Evolutionary conservation across 2,113 vertebrate genomes (phyloP).

Genomic region (Tupaia chinensis): DNA sequence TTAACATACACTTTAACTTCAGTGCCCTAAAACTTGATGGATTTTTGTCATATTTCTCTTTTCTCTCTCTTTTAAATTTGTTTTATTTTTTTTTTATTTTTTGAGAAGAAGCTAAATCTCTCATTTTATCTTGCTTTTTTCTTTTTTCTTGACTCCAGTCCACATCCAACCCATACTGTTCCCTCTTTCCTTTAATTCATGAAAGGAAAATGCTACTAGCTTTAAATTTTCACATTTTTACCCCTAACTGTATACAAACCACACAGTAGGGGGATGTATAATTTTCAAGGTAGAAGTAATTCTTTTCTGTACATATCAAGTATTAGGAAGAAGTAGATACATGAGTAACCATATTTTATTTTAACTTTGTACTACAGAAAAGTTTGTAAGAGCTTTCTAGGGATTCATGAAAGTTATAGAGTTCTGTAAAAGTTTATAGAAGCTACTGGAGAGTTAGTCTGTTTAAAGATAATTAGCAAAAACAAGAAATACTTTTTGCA

Average conservation of each 20-base stretch:
- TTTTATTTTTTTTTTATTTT: background rate
- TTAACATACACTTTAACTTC: background rate
- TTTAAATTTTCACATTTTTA: background rate
- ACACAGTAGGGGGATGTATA: background rate
- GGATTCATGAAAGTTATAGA: background rate
- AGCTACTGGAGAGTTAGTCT: background rate
- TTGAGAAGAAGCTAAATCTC: background rate
- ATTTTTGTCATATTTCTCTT: background rate
- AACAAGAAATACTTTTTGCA: background rate
- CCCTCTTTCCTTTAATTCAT: background rate
- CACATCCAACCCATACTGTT: background rate
- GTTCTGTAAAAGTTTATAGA: background rate
- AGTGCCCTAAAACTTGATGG: background rate
- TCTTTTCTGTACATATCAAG: background rate
- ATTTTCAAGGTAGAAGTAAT: constrained; percentile 26
- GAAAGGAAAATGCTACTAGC: background rate
- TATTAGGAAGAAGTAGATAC: background rate
- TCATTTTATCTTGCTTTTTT: background rate
- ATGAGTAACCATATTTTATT: background rate
- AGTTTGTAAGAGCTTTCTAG: background rate
- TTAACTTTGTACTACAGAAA: background rate
- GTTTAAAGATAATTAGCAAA: constrained; percentile 19
- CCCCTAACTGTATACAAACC: background rate
- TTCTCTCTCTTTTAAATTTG: background rate
- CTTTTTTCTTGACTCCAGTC: background rate